Base-by-base conservation (phyloP, 2,113 vertebrate genomes). In the Scomber japonicus region DNA sequence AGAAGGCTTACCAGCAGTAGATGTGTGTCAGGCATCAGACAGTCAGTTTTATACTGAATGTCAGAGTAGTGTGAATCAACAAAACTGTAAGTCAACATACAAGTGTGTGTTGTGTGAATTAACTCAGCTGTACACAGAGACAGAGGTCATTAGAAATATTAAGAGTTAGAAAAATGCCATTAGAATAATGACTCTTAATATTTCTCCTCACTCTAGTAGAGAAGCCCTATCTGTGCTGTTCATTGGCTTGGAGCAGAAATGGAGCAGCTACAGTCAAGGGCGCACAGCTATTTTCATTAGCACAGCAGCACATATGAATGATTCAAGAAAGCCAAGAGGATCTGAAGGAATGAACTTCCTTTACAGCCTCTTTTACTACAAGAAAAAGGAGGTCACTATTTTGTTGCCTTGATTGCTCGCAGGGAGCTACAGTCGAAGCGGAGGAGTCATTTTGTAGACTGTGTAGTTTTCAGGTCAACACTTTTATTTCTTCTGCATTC, bases 311-410 rank as follows among this genome's bases (percentile, higher is more conserved):
- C 60, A 15, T 71, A 89, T 92, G 83, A 90, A 92, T 91, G 89
- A 91, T 91, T 91, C 83, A 90, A 64, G 59, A 40, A 81, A 83
- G 86, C 78, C 8, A 45, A 80, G 78, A 86, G 76, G 59, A 86
- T 75, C 73, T 4, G 30, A 82, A 61, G 68, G 46, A 75, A 21
- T 21, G 13, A 63, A 71, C 35, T 76, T 83, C 49, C 46, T 75
- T 82, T 72, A 27, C 59, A 74, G 54, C 57, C 59, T 71, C 67
- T 71, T 71, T 78, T 65, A 84, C 81, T 65, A 80, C 67, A 57
- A 78, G 72, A 78, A 90, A 89, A 89, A 90, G 40, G 67, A 86
- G 87, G 88, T 88, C 89, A 84, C 54, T 56, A 46, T 61, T 71
- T 73, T 86, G 71, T 81, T 76, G 74, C 73, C 82, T 65, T 55